Conservation (phyloP, 2,888 invertebrate species). For the Balanococcus diminutus region DNA sequence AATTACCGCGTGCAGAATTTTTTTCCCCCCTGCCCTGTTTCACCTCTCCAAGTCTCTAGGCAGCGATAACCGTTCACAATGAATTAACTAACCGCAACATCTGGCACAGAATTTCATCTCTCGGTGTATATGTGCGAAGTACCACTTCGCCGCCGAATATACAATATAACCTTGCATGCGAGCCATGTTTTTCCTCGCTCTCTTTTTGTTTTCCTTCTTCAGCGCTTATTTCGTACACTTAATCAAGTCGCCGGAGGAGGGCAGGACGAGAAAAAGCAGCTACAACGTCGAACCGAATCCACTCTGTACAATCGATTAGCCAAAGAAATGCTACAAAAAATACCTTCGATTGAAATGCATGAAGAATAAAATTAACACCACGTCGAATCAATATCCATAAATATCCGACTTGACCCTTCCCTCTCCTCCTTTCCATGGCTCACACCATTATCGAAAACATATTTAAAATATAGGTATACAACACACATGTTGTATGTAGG, state of each 20-base stretch:
- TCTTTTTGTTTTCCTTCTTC: slow-evolving; percentile 5
- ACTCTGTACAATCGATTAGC: neutral
- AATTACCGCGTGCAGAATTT: neutral
- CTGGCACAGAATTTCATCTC: slow-evolving; percentile 28
- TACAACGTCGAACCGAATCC: neutral
- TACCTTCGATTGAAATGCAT: slow-evolving; percentile 7
- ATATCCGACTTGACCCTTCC: neutral
- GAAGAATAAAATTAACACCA: slow-evolving; percentile 12
- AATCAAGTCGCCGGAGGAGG: neutral
- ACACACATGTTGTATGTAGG: neutral
- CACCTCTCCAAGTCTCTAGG: neutral
- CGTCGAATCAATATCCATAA: slow-evolving; percentile 2
- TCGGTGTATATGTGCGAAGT: neutral
- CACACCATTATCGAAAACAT: neutral
- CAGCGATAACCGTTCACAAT: neutral
- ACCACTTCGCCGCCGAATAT: neutral
- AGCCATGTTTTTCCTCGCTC: slow-evolving; percentile 22
- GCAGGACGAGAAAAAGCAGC: neutral
- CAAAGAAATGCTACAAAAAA: slow-evolving; percentile 14
- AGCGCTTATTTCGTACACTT: neutral
- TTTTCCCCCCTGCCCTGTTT: neutral
- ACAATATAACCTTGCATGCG: slow-evolving; percentile 3
- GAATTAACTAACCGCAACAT: slow-evolving; percentile 42
- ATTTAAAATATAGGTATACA: neutral
- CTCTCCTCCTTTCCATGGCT: neutral